Base-by-base conservation (phyloP, 1,140 invertebrate species). In the Drosophila navojoa region DNA sequence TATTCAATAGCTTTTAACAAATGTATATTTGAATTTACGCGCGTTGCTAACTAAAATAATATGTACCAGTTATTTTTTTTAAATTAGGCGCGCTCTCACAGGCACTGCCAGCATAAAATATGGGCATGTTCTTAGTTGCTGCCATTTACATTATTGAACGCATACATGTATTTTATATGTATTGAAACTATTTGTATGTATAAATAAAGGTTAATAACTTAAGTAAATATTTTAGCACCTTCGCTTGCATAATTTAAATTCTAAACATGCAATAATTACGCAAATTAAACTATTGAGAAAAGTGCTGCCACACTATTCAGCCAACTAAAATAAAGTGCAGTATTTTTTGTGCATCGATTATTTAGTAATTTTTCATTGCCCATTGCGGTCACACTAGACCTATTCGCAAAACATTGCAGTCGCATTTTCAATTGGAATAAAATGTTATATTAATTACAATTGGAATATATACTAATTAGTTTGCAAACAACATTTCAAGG, bases 381-480 rank as follows among this genome's bases (percentile, higher is more conserved):
- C 4, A 2, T 13, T 57, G 45, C 25, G 58, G 63, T 74, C 70
- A 77, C 63, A 68, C 63, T 77, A 47, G 57, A 58, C 10, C 29
- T 45, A n/a, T 58, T 71, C 54, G 61, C 80, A 85, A 85, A 84
- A 84, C 81, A 82, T 82, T 82, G 74, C 74, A 73, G 62, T 79
- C 80, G 80, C 77, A 55, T 81, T 81, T 68, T 75, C 61, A 68
- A 61, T 61, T 57, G 68, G 76, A 77, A 61, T 63, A 86, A 78
- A 81, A 85, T 81, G 81, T 66, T 71, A 55, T 64, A 67, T 69
- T 76, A 76, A 71, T 64, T 68, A 66, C 70, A 61, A 60, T 47
- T 49, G 13, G 38, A n/a, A 47, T 47, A 38, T 25, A 4, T 59
- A 66, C 27, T 29, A 13, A 49, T 16, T 38, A 79, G 62, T 64